These are phyloP conservation scores for Mus spretus DNA, from an alignment of 2,797 vertebrate genomes.

Conservation along the genomic window DNA sequence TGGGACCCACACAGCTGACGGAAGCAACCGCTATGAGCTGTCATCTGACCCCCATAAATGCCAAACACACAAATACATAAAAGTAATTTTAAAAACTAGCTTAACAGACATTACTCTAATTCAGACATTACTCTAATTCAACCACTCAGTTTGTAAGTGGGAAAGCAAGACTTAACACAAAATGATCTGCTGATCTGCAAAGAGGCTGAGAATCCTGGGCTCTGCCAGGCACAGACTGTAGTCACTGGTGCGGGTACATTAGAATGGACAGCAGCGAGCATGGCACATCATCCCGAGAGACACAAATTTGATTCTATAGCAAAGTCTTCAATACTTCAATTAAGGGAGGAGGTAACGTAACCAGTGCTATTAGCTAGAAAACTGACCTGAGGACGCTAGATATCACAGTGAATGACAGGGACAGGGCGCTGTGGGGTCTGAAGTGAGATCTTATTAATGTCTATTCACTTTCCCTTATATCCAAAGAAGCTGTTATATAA, in stretches of 20 bases:
- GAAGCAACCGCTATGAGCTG: no score
- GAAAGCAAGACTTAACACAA: neutral
- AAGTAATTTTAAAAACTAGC: neutral
- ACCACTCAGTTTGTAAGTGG: neutral
- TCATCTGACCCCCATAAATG: neutral
- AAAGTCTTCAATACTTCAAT: constrained; percentile 25
- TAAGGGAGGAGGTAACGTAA: neutral
- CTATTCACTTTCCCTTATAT: neutral
- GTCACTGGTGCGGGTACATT: neutral
- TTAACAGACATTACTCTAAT: neutral
- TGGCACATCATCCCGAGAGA: neutral
- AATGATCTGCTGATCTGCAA: neutral
- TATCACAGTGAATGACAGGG: neutral
- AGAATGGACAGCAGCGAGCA: neutral
- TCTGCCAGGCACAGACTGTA: neutral
- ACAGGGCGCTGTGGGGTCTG: fast-evolving
- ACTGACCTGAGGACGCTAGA: neutral
- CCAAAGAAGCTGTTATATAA: neutral
- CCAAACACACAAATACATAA: neutral
- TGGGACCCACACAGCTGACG: neutral
- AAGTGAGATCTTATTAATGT: neutral
- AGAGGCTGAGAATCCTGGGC: neutral
- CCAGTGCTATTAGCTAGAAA: neutral
- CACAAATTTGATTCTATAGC: neutral
- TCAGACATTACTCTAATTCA: neutral